Evolutionary conservation across 1,140 invertebrate genomes (phyloP), one percentile per base, ranked within the genome.

Genomic region (Anoplophora glabripennis): DNA sequence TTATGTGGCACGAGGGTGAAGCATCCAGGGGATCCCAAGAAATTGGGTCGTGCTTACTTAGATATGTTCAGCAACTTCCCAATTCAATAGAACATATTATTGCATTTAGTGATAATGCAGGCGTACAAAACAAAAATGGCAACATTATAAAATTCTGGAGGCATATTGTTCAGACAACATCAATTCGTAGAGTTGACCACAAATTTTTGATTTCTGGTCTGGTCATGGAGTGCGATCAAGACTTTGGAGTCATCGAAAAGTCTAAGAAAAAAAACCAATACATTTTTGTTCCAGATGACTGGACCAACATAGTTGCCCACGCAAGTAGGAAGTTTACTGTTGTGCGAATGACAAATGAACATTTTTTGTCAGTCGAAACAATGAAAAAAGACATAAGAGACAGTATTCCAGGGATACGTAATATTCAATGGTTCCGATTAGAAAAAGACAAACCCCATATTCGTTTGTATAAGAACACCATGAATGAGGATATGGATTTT

Each of bases 181-280:
- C n/a, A n/a, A n/a, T n/a, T n/a, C n/a, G n/a, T n/a, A n/a, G n/a
- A 8, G 59, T 54, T 35, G 21, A 60, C 11, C 61, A 56, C 33
- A 64, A 49, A 40, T 60, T 60, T 47, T 35, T 57, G 17, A 40
- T 62, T 4, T 5, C 33, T 36, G 41, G 61, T 12, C 56, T 40
- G 9, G 59, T 37, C 46, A 33, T 63, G 18, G 41, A 38, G 34
- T 51, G 56, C 34, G 57, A 59, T 14, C 42, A 40, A 45, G 51
- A 59, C 34, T 63, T 63, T 63, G 56, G 42, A n/a, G 33, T 59
- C 17, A 54, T 59, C 11, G 45, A 59, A 51, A 63, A 45, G 14
- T 11, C 38, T 33, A 51, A 51, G 38, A 18, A 40, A 52, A 44
- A 10, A 44, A 33, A 28, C 21, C 3, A 42, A 21, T 10, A 54